phyloP scores from a whole-genome alignment of 2,888 invertebrate species.

The Gryllus longicercus region DNA sequence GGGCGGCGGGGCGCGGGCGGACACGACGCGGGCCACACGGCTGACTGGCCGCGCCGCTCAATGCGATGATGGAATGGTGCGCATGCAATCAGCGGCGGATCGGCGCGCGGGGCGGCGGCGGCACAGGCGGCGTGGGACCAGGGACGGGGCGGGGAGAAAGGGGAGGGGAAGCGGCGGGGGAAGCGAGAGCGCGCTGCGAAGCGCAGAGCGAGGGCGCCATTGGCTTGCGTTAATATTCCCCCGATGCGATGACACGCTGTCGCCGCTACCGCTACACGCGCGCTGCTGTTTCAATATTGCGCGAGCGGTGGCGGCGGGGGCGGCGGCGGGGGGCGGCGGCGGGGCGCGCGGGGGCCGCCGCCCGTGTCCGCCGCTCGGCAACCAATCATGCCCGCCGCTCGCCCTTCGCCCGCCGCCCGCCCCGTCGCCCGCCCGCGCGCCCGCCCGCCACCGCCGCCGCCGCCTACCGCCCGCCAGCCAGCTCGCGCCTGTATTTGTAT shows the following conservation, averaged over 20 bases:
- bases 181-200: not conserved
- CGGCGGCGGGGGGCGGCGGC: not conserved
- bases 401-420: not conserved
- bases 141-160: not conserved
- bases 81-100: conserved; percentile 5
- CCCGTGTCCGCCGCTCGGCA: conserved; percentile 20
- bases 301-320: not conserved
- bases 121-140: not conserved
- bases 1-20: not conserved
- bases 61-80: conserved; percentile 17
- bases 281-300: conserved; percentile 17
- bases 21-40: not conserved
- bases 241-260: conserved; percentile 6
- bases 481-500: conserved; percentile 35
- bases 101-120: not conserved
- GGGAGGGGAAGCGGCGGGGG: not conserved
- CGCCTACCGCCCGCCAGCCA: conserved; percentile 23
- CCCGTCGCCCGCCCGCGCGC: conserved; percentile 24
- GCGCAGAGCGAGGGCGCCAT: not conserved
- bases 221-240: conserved; percentile 17
- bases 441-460: not conserved
- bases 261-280: not conserved
- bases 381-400: conserved; percentile 31
- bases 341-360: not conserved
- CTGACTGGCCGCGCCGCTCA: conserved; percentile 4